Evolutionary conservation across 2,113 vertebrate species (phyloP).

Genomic region (Hiodon tergisus): DNA sequence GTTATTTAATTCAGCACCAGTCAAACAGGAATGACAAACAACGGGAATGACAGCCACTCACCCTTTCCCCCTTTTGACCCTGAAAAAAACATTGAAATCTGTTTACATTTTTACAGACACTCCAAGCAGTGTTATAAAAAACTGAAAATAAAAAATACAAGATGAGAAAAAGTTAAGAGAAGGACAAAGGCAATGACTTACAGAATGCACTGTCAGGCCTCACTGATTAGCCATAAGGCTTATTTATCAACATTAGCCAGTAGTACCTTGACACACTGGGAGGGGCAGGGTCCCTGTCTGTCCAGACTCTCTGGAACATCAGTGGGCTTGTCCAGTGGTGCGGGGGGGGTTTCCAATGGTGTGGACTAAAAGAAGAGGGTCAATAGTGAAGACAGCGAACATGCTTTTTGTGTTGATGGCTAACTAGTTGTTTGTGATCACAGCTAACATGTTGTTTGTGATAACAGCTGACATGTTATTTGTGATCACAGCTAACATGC

Average conservation of each 20-base stretch:
- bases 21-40: not conserved
- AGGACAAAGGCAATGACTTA: not conserved
- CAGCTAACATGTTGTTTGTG: no score
- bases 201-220: no score
- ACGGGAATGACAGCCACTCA: conserved; percentile 31
- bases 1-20: not conserved
- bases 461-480: no score
- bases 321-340: conserved; percentile 58
- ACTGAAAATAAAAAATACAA: conserved; percentile 16
- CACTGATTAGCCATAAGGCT: no score
- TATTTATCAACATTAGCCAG: no score
- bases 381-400: not conserved
- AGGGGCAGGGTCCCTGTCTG: conserved; percentile 58
- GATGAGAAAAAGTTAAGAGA: not conserved
- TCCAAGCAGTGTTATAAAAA: conserved; percentile 13
- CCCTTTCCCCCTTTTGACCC: conserved; percentile 75
- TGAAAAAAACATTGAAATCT: conserved; percentile 27
- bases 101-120: not conserved
- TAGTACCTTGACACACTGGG: conserved; percentile 60
- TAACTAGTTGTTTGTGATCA: no score
- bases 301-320: conserved; percentile 49
- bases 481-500: not conserved
- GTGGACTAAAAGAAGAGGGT: conserved; percentile 36
- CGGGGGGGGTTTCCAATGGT: conserved; percentile 59
- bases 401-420: no score